Evolutionary conservation across 2,113 vertebrate species (phyloP).

Genomic region (Cyprinodon variegatus): DNA sequence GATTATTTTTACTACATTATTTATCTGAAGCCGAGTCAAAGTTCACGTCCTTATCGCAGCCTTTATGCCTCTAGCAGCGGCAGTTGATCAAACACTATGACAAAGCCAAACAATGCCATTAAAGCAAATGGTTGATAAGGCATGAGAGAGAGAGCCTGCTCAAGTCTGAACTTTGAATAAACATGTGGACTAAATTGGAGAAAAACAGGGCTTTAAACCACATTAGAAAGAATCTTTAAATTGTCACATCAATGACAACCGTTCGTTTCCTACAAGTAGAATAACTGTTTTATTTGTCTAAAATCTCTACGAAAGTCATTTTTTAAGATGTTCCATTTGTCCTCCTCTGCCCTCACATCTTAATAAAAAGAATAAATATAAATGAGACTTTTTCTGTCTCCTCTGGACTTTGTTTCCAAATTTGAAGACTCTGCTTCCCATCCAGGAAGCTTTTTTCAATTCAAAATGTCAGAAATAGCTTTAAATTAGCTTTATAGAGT

Average conservation of each 20-base stretch:
- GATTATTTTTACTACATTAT: slow-evolving; percentile 31
- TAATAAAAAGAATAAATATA: too few relatives aligned
- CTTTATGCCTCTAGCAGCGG: slow-evolving; percentile 30
- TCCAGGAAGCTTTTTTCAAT: too few relatives aligned
- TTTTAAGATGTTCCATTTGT: too few relatives aligned
- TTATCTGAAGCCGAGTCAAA: slow-evolving; percentile 38
- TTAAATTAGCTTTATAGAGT: too few relatives aligned
- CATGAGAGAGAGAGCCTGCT: background rate
- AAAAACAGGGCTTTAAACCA: background rate
- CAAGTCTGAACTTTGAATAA: background rate
- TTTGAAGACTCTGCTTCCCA: too few relatives aligned
- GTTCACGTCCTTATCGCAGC: slow-evolving; percentile 53
- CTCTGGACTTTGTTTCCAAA: too few relatives aligned
- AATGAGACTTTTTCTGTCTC: too few relatives aligned
- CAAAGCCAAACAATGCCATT: slow-evolving; percentile 52
- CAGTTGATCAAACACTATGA: slow-evolving; percentile 54
- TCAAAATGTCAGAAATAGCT: too few relatives aligned
- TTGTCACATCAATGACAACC: background rate
- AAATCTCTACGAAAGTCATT: too few relatives aligned
- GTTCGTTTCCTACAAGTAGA: too few relatives aligned
- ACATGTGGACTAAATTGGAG: background rate
- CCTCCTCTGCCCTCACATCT: too few relatives aligned
- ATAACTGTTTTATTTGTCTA: too few relatives aligned
- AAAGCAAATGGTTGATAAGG: slow-evolving; percentile 36
- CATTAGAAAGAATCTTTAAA: background rate